Evolutionary conservation across 2,888 invertebrate species (phyloP).

Genomic region (Neria commutata): DNA sequence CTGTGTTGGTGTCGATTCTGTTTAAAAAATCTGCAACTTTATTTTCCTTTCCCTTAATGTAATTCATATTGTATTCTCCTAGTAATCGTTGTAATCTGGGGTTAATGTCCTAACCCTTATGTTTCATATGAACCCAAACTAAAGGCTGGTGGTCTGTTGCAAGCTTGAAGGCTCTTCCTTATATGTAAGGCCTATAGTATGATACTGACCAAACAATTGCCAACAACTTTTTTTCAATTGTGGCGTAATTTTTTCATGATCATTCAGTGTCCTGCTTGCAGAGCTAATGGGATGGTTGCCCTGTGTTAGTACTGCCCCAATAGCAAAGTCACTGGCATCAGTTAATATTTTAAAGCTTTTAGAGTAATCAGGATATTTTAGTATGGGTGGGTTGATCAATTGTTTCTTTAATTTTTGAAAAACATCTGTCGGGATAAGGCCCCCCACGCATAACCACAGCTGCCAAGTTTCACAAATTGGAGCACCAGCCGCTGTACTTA

Average conservation of each 20-base stretch:
- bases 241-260: slow-evolving; percentile 1
- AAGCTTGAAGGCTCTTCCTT: slow-evolving; percentile 2
- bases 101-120: neutral
- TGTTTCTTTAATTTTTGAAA: neutral
- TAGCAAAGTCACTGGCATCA: neutral
- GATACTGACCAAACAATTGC: neutral
- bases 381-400: neutral
- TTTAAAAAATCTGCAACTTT: neutral
- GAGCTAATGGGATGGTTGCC: neutral
- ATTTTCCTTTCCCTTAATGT: neutral
- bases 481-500: too few species aligned
- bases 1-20: neutral
- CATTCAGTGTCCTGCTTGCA: neutral
- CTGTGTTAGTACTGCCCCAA: neutral
- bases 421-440: neutral
- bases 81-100: neutral
- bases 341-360: neutral
- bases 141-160: neutral
- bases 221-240: slow-evolving; percentile 2
- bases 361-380: neutral
- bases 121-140: neutral
- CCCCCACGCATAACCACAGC: too few species aligned
- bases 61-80: slow-evolving; percentile 9
- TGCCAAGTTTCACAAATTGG: too few species aligned
- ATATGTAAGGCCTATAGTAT: slow-evolving; percentile 4